A percentile compares a stretch with the other conserved stretches of the same genome.
Conservation (phyloP, 2,797 vertebrate species). For the Ctenochaetus hawaiiensis region DNA sequence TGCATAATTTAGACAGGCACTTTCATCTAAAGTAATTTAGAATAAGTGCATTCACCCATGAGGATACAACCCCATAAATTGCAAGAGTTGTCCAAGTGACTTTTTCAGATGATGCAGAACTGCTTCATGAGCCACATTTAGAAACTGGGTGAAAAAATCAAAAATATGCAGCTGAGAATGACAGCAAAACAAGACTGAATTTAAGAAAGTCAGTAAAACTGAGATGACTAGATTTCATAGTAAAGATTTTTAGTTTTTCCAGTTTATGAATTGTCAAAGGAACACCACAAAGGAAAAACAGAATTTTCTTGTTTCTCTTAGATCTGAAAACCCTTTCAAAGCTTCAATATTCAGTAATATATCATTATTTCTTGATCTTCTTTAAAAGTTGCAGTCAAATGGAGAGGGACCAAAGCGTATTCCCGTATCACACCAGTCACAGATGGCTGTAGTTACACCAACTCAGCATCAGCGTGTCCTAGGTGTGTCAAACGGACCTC, state of each 20-base stretch:
- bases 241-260: background rate
- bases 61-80: no score
- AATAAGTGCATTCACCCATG: no score
- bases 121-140: no score
- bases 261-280: background rate
- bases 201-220: no score
- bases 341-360: background rate
- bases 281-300: background rate
- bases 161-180: background rate
- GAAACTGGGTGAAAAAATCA: background rate
- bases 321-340: background rate
- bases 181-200: no score
- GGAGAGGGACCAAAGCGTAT: constrained; percentile 87
- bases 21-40: background rate
- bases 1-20: no score
- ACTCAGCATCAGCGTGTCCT: constrained; percentile 83
- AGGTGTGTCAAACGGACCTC: constrained; percentile 85
- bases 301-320: background rate
- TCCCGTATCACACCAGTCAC: constrained; percentile 84
- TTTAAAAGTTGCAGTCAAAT: constrained; percentile 56
- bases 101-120: no score
- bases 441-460: constrained; percentile 69
- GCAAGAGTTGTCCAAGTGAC: no score
- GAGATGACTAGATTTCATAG: background rate
- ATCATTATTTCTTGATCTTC: background rate